phyloP scores from a whole-genome alignment of 2,888 invertebrate genomes.

The Thalpophila matura region DNA sequence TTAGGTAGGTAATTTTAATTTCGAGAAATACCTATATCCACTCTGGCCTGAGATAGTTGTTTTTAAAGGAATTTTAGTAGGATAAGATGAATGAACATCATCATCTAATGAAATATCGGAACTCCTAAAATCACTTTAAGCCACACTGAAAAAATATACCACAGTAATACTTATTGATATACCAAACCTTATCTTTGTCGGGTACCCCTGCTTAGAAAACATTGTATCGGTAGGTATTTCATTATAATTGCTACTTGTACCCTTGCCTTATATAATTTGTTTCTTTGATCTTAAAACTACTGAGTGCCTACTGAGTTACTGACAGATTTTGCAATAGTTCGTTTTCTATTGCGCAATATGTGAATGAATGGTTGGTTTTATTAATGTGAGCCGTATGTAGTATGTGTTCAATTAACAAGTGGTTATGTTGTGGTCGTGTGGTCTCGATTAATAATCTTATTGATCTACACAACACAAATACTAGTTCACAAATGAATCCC shows the following conservation, averaged over 20 bases:
- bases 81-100: too few species aligned
- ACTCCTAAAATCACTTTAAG: not conserved
- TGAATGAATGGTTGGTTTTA: slow-evolving; percentile 40
- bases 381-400: slow-evolving; percentile 41
- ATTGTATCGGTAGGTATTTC: slow-evolving; percentile 52
- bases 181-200: slow-evolving; percentile 25
- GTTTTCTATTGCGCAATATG: slow-evolving; percentile 57
- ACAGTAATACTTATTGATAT: not conserved
- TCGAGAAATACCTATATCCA: too few species aligned
- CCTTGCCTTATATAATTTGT: slow-evolving; percentile 75
- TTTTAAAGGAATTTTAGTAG: too few species aligned
- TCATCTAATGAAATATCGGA: not conserved
- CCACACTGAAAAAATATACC: not conserved
- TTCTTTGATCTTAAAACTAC: slow-evolving; percentile 64
- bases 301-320: slow-evolving; percentile 44
- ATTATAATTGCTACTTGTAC: slow-evolving; percentile 64
- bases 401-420: slow-evolving; percentile 48
- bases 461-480: slow-evolving; percentile 37
- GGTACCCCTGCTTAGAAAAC: slow-evolving; percentile 46
- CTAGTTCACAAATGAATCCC: slow-evolving; percentile 10
- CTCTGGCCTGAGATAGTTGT: too few species aligned
- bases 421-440: slow-evolving; percentile 22
- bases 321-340: slow-evolving; percentile 67
- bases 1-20: too few species aligned
- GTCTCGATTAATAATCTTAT: slow-evolving; percentile 36